Evolutionary conservation across 2,797 vertebrate species (phyloP).

Genomic region (Sternarchorhynchus goeldii): DNA sequence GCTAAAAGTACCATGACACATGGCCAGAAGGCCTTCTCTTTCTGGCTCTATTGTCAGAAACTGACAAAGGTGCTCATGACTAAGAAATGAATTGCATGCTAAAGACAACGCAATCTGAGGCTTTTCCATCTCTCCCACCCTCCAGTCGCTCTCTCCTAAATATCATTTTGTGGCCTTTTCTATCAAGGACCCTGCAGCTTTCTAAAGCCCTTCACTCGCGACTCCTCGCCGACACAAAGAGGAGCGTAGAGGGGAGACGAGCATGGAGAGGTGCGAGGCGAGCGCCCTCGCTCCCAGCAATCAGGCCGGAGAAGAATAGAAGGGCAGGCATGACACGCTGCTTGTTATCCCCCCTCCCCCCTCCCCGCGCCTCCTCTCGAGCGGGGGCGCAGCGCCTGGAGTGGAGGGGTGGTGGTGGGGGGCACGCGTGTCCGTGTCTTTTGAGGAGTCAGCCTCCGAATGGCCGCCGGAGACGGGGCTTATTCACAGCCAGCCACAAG

Average conservation of each 20-base stretch:
- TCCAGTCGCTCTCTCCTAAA: slow-evolving; percentile 1
- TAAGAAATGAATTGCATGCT: not conserved
- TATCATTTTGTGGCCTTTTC: not conserved
- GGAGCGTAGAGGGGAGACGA: slow-evolving; percentile 14
- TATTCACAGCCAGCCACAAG: slow-evolving; percentile 54
- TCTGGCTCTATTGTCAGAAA: not conserved
- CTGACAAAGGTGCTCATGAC: too few species aligned
- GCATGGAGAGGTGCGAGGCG: not conserved
- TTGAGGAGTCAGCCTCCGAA: slow-evolving; percentile 31
- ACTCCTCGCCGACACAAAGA: slow-evolving; percentile 15
- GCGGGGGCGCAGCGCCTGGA: too few species aligned
- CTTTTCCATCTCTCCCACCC: not conserved
- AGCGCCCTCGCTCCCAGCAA: slow-evolving; percentile 36
- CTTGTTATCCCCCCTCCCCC: slow-evolving; percentile 42
- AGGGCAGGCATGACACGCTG: slow-evolving; percentile 23
- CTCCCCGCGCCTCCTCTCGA: too few species aligned
- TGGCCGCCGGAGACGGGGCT: slow-evolving; percentile 31
- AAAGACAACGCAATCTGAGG: not conserved
- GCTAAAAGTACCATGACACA: slow-evolving; percentile 46
- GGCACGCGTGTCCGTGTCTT: slow-evolving; percentile 52
- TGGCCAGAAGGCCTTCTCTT: slow-evolving; percentile 3
- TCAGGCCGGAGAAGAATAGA: slow-evolving; percentile 47
- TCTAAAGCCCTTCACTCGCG: slow-evolving; percentile 17
- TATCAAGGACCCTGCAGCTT: slow-evolving; percentile 9
- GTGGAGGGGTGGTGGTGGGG: not conserved